phyloP scores from a whole-genome alignment of 2,888 invertebrate species.

The Himalopsyche tibetana region DNA sequence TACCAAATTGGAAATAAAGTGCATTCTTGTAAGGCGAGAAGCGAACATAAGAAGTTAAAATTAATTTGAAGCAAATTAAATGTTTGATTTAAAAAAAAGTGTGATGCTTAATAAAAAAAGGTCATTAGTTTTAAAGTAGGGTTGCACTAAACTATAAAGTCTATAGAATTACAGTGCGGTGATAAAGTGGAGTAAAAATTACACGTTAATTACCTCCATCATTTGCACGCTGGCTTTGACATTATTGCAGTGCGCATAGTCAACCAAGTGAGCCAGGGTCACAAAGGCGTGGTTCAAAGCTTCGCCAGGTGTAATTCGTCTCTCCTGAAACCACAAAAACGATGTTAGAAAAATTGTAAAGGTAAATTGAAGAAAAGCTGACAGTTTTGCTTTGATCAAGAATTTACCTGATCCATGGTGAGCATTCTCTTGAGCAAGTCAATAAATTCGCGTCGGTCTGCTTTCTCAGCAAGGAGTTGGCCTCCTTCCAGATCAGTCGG shows the following conservation, averaged over 20 bases:
- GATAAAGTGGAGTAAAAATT: no score
- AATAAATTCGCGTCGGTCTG: slow-evolving; percentile 97
- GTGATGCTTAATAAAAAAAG: no score
- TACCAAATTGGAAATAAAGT: no score
- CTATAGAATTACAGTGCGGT: no score
- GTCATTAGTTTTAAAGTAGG: no score
- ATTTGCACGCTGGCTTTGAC: slow-evolving; percentile 98
- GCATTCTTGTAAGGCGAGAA: no score
- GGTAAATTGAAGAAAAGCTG: no score
- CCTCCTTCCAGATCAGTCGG: slow-evolving; percentile 98
- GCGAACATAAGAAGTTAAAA: no score
- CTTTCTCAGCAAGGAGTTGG: slow-evolving; percentile 96
- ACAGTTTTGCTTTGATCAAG: no score
- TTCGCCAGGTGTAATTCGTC: slow-evolving; percentile 96
- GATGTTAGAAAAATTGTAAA: not conserved
- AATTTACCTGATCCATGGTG: slow-evolving; percentile 93
- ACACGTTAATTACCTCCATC: slow-evolving; percentile 85
- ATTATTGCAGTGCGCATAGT: slow-evolving; percentile 97
- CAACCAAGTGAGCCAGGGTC: slow-evolving; percentile 93
- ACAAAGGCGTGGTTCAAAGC: slow-evolving; percentile 97
- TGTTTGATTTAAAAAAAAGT: no score
- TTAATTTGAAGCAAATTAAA: no score
- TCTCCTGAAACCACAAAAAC: slow-evolving; percentile 79
- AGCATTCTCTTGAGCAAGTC: slow-evolving; percentile 98
- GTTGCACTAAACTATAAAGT: no score